Base-by-base conservation (phyloP, 1,140 invertebrate genomes). In the Macrostomum lignano region DNA sequence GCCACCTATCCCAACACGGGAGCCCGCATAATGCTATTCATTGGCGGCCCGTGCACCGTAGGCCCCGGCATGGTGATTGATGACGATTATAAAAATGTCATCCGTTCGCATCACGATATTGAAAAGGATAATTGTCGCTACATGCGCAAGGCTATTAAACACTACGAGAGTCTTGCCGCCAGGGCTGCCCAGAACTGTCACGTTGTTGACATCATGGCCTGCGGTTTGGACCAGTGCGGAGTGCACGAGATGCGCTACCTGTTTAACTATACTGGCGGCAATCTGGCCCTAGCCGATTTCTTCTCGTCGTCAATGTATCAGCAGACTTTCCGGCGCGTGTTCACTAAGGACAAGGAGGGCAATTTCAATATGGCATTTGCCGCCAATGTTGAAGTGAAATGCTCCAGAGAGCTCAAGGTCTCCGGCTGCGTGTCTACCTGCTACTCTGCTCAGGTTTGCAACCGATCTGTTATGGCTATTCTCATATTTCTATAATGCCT, bases 211-310 rank as follows among this genome's bases (percentile, higher is more conserved):
- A 81, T 99, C 42, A 96, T 88, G 52, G 82, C 82, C 0, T 96
- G 86, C 61, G 84, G 86, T 19, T 61, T 98, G 17, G 91, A 98
- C 65, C 91, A 99, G 60, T 96, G 86, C 36, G 91, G 91, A 19
- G 55, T 98, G 3, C 68, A 86, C 55, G 91, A 99, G 60, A 98
- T 98, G 88, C 91, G 91, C 45, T 78, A 78, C 45, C 81, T 78
- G 46, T 76, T 74, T 43, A 94, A 91, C 60, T 74, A 73, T 9
- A 96, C 88, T 25, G 86, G 82, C 26, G 88, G 91, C 7, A 79
- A 94, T 48, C 91, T 96, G 74, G 79, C 98, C 7, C 88, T 98
- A 77, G 86, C 82, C 11, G 91, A 99, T 55, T 91, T 84, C 0
- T 98, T 98, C 51, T 88, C 93, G 58, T 94, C 88, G 0, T 79